Evolutionary conservation across 1,140 invertebrate genomes (phyloP), one percentile per base, ranked within the genome.

Genomic region (Drosophila orena): DNA sequence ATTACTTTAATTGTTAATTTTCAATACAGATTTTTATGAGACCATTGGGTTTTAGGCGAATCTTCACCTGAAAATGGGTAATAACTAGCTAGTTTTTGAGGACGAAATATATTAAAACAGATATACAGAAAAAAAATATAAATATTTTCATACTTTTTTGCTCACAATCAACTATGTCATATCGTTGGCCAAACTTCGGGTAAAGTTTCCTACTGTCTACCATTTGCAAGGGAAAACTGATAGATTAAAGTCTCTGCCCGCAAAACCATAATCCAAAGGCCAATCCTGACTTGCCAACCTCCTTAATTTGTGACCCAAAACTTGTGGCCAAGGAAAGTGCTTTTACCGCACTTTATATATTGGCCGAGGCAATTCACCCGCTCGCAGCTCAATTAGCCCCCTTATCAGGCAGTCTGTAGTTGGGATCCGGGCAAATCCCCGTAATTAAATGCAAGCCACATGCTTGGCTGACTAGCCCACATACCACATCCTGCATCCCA

Each of bases 371-470:
- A 53, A 70, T 70, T 56, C 34, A 68, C 49, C 55, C 54, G 35
- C 42, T 56, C 20, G 35, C 68, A 50, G 43, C 58, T 57, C 49
- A 64, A 74, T 75, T 75, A 74, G 50, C 59, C 49, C 40, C 50
- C 38, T 17, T 27, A 11, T 20, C 70, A 15, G 46, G 44, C 14
- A 15, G 57, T 24, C 50, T 22, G 52, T 46, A 44, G 14, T 7
- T 15, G n/a, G 42, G 35, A 17, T 42, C 14, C 7, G 20, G 49
- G 50, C 20, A 70, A 65, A 64, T 52, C 59, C 59, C 37, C 46
- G 42, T 75, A 65, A 75, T 75, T 75, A 75, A 75, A 75, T 75
- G 72, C 53, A 58, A 42, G 71, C 60, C 72, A 75, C 71, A 74
- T 65, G 60, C 60, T 57, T 74, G 59, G 52, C 59, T 68, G 64